Evolutionary conservation across 2,113 vertebrate species (phyloP).

Genomic region (Eulacestoma nigropectus): DNA sequence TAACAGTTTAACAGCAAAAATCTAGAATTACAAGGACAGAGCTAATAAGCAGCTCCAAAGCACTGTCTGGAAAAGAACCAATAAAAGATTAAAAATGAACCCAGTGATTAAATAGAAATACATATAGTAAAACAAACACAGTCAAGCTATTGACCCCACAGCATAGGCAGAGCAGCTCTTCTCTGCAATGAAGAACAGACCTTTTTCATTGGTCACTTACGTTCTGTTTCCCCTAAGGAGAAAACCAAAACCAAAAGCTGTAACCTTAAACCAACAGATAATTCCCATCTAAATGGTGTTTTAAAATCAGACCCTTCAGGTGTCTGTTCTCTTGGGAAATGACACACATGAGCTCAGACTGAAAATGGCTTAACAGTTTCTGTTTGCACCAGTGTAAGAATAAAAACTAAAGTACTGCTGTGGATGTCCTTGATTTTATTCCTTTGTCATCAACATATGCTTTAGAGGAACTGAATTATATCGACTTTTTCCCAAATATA

Average conservation of each 20-base stretch:
- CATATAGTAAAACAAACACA: not conserved
- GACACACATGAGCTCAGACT: not conserved
- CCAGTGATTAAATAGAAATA: not conserved
- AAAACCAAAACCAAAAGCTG: not conserved
- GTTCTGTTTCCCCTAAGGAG: not conserved
- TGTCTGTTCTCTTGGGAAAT: not conserved
- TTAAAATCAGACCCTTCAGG: not conserved
- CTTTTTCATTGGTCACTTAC: not conserved
- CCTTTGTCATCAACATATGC: not conserved
- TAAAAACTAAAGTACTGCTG: not conserved
- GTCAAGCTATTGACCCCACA: not conserved
- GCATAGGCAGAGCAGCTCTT: not conserved
- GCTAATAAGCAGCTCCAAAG: constrained; percentile 27
- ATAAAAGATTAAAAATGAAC: constrained; percentile 16
- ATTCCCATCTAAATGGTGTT: not conserved
- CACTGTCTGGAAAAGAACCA: constrained; percentile 6
- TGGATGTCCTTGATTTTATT: not conserved
- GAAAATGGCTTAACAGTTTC: not conserved
- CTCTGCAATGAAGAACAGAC: not conserved
- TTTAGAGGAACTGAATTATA: not conserved
- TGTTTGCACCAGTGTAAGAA: not conserved
- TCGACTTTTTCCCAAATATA: not conserved
- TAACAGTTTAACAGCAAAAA: constrained; percentile 30
- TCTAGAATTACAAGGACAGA: constrained; percentile 26
- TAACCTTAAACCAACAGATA: not conserved